Conservation (phyloP, 2,888 invertebrate genomes). For the Anodontia alba region DNA sequence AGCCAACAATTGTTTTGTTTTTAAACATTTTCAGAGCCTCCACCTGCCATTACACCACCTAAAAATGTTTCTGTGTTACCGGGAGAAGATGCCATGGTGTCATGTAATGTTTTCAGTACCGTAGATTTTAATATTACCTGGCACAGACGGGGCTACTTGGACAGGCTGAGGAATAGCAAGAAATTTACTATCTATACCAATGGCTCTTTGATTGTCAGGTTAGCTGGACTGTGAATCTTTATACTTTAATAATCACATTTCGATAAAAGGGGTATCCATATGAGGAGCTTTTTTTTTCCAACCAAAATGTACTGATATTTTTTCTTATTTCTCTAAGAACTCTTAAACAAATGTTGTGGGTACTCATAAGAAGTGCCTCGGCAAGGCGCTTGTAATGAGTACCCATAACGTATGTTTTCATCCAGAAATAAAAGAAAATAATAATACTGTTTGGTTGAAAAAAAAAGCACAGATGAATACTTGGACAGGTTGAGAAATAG, state of each 20-base stretch:
- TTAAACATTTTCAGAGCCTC: slow-evolving; percentile 86
- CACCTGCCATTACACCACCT: slow-evolving; percentile 85
- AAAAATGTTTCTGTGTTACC: slow-evolving; percentile 85
- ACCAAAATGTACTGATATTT: too few species aligned
- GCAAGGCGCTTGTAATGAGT: too few species aligned
- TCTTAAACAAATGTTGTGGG: too few species aligned
- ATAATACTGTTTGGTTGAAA: too few species aligned
- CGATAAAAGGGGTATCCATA: not conserved
- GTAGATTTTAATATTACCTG: slow-evolving; percentile 85
- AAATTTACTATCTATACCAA: slow-evolving; percentile 79
- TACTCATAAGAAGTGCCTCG: too few species aligned
- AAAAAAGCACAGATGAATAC: slow-evolving; percentile 77
- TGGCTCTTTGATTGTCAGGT: slow-evolving; percentile 84
- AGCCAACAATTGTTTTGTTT: not conserved
- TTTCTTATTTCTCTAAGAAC: too few species aligned
- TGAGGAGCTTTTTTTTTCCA: too few species aligned
- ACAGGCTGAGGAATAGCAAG: slow-evolving; percentile 62
- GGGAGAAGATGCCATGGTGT: slow-evolving; percentile 84
- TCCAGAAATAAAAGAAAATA: too few species aligned
- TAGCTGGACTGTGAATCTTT: too few species aligned
- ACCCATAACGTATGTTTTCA: too few species aligned
- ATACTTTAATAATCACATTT: too few species aligned
- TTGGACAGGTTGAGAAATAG: slow-evolving; percentile 60
- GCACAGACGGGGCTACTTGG: slow-evolving; percentile 72
- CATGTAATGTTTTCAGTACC: slow-evolving; percentile 84